Percentiles rank a stretch among this genome's conserved stretches.
These are phyloP conservation scores for Tenebrosternarchus preto DNA, from an alignment of 2,113 vertebrate genomes.

Conservation along the genomic window DNA sequence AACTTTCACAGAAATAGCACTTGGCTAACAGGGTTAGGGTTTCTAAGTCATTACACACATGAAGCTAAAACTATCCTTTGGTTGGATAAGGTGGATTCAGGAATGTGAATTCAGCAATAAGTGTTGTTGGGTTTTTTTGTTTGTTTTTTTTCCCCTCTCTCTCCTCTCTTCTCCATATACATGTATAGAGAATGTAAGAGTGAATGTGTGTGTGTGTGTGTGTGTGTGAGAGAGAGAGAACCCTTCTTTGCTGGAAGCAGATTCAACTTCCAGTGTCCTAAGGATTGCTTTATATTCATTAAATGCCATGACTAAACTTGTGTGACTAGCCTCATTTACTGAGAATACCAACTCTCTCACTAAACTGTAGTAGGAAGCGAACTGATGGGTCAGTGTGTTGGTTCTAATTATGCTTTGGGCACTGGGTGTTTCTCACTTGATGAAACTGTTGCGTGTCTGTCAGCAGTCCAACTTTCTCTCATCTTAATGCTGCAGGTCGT, in stretches of 20 bases:
- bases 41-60: constrained; percentile 25
- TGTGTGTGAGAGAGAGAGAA: constrained; percentile 2
- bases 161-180: constrained; percentile 30
- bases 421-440: too few relatives aligned
- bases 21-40: not conserved
- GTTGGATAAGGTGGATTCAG: constrained; percentile 59
- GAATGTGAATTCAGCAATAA: constrained; percentile 73
- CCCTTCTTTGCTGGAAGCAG: constrained; percentile 22
- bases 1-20: not conserved
- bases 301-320: constrained; percentile 10
- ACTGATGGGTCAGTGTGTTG: too few relatives aligned
- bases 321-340: not conserved
- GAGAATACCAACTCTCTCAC: too few relatives aligned
- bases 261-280: constrained; percentile 25
- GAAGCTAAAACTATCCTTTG: constrained; percentile 54
- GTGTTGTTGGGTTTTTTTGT: constrained; percentile 53
- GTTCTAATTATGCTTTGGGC: too few relatives aligned
- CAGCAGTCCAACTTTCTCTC: too few relatives aligned
- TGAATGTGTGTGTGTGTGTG: not conserved
- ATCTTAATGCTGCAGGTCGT: too few relatives aligned
- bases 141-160: not conserved
- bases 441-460: too few relatives aligned
- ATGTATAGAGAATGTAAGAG: constrained; percentile 45
- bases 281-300: constrained; percentile 32
- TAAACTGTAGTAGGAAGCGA: not conserved